Conservation (phyloP, 2,888 invertebrate species). For the Stomorhina lunata region DNA sequence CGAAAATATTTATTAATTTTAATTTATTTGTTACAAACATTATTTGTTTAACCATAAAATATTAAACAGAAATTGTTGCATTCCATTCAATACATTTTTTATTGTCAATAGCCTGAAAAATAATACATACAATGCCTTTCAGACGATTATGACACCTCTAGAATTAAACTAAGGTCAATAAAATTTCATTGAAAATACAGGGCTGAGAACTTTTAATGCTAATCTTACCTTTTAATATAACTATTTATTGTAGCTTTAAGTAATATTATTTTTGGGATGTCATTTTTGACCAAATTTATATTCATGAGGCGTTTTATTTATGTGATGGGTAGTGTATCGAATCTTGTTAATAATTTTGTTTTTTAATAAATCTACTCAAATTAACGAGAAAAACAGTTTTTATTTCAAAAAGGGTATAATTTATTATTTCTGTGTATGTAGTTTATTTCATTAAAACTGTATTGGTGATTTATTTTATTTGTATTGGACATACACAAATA, state of each 20-base stretch:
- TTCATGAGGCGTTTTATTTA: too few species aligned
- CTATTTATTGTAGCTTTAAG: too few species aligned
- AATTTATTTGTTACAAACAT: not conserved
- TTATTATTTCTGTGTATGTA: conserved; percentile 44
- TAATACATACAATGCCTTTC: too few species aligned
- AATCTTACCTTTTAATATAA: too few species aligned
- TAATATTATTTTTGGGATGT: too few species aligned
- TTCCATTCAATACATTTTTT: too few species aligned
- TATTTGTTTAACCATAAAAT: not conserved
- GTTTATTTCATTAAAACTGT: conserved; percentile 16
- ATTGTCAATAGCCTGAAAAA: too few species aligned
- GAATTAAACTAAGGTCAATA: not conserved
- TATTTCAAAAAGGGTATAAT: conserved; percentile 12
- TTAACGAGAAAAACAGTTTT: conserved; percentile 38
- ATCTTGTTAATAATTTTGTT: not conserved
- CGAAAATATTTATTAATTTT: conserved; percentile 17
- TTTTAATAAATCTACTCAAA: conserved; percentile 49
- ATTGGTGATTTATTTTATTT: not conserved
- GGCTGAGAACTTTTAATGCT: too few species aligned
- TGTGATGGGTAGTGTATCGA: not conserved
- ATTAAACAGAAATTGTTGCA: conserved; percentile 4
- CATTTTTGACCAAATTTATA: too few species aligned
- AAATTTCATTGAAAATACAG: too few species aligned
- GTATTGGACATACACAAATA: conserved; percentile 15
- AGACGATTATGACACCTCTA: too few species aligned